phyloP scores from a whole-genome alignment of 2,113 vertebrate species.

The Peromyscus maniculatus region DNA sequence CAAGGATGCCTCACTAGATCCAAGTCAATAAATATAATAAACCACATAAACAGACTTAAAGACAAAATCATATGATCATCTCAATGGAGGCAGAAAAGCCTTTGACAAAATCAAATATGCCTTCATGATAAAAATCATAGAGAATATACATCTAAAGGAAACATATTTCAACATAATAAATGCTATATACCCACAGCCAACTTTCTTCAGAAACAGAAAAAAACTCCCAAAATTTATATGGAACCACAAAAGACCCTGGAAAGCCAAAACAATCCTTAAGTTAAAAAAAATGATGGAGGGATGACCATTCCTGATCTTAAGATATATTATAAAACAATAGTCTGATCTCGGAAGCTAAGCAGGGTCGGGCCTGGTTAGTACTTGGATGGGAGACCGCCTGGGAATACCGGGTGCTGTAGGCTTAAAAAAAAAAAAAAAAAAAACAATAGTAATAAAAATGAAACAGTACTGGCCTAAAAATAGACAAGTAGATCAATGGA shows the following conservation, averaged over 20 bases:
- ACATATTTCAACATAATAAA: background rate
- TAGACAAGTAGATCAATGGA: background rate
- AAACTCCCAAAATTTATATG: background rate
- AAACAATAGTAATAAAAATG: background rate
- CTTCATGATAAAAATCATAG: background rate
- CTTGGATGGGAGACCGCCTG: too few species aligned
- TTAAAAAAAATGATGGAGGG: background rate
- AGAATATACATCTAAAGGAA: background rate
- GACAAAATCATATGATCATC: background rate
- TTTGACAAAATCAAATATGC: background rate
- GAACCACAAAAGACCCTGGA: background rate
- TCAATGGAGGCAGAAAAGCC: background rate
- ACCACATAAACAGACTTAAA: background rate
- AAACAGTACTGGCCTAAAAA: background rate
- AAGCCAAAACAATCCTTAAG: background rate
- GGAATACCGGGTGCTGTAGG: too few species aligned
- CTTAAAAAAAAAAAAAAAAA: too few species aligned
- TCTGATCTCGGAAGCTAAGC: too few species aligned
- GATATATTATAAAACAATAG: background rate
- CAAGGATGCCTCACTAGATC: background rate
- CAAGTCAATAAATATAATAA: background rate
- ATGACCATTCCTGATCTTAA: background rate
- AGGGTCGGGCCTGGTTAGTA: too few species aligned
- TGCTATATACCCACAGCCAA: background rate
- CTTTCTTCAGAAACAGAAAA: background rate